Percentiles rank a stretch among this genome's conserved stretches.
Evolutionary conservation across 2,113 vertebrate genomes (phyloP).

Genomic region (Eurypyga helias): DNA sequence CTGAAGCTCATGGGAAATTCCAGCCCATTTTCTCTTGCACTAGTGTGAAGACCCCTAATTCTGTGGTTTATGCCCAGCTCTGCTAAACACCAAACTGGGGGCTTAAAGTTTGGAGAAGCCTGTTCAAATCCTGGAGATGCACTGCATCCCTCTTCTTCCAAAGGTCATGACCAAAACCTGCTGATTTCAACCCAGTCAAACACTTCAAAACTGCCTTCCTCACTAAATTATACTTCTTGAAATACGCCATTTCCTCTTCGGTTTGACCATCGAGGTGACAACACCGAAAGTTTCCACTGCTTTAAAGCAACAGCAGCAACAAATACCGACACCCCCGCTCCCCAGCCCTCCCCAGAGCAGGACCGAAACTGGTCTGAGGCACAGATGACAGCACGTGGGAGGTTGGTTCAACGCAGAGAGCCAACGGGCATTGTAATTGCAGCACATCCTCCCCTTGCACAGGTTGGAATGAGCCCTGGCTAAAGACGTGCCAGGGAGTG

Average conservation of each 20-base stretch:
- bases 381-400: background rate
- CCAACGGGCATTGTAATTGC: background rate
- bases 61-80: background rate
- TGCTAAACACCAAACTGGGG: background rate
- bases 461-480: background rate
- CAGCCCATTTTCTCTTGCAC: fast-evolving
- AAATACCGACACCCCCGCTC: no score
- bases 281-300: background rate
- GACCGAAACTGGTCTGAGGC: background rate
- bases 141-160: background rate
- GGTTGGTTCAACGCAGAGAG: background rate
- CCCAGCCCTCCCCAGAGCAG: background rate
- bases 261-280: background rate
- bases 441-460: background rate
- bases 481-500: background rate
- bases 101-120: background rate
- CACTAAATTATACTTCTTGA: background rate
- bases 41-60: background rate
- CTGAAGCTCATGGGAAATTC: background rate
- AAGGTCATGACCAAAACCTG: background rate
- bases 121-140: background rate
- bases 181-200: background rate
- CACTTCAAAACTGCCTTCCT: background rate
- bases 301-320: background rate
- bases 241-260: background rate